Base-by-base conservation (phyloP, 2,888 invertebrate species). In the Callimorpha dominula region DNA sequence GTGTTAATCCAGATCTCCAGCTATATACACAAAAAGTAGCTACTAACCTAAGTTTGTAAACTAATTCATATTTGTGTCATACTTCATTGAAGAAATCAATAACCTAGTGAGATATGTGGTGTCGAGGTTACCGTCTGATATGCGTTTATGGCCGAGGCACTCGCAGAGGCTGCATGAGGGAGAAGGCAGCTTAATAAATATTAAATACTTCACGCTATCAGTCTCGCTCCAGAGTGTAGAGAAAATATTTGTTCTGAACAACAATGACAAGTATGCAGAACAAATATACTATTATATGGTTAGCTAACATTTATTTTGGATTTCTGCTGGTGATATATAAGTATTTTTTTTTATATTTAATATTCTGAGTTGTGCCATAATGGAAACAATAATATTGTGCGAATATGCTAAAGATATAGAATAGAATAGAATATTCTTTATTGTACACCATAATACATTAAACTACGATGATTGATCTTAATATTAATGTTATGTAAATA, bases 201-300 rank as follows among this genome's bases (percentile, higher is more conserved):
- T 70, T 70, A 49, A 70, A 65, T 70, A 70, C 54, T 64, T 70
- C 43, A 64, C 46, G 7, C 4, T 20, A 52, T 46, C 54, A 54
- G 31, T 54, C 43, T 20, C 31, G 12, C 17, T 49, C 43, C 15
- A 40, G 17, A 50, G 65, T 31, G 50, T 65, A 40, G 65, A 50
- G 43, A 52, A 70, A 40, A 70, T 65, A 70, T 57, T 70, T 49
- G 17, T 46, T 31, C n/a, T 42, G 3, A 52, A 65, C 65, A 31
- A 20, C 43, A 17, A 70, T 57, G 31, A 20, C 9, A 7, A 57
- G 43, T 54, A 70, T 54, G 57, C 9, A 49, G 43, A 62, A 17
- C 54, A 68, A 68, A n/a, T 15, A 17, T 46, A 7, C 42, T 8
- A 46, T 8, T 46, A 46, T 46, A 3, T 9, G 43, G 31, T 31